These are phyloP conservation scores for Ophiodon elongatus DNA, from an alignment of 2,113 vertebrate species.

Conservation along the genomic window DNA sequence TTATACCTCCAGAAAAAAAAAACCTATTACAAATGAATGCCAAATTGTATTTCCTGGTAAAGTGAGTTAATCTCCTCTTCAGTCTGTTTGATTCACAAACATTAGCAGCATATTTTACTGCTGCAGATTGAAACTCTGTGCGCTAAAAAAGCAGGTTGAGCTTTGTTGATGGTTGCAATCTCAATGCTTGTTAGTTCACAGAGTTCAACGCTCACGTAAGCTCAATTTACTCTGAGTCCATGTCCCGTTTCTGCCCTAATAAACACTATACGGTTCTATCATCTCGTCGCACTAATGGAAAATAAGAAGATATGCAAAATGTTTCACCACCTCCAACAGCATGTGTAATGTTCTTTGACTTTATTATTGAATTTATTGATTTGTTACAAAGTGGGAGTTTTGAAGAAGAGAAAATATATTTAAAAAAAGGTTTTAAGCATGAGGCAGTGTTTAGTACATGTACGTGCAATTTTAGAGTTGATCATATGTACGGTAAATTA, in stretches of 20 bases:
- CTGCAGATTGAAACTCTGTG: background rate
- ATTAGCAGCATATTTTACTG: background rate
- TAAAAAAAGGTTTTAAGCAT: background rate
- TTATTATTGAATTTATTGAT: too few species aligned
- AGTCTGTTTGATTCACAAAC: background rate
- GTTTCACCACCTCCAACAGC: background rate
- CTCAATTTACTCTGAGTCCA: background rate
- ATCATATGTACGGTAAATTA: background rate
- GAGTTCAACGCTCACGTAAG: background rate
- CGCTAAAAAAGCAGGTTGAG: background rate
- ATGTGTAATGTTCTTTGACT: background rate
- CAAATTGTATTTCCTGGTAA: too few species aligned
- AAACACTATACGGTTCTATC: background rate
- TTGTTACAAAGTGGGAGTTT: background rate
- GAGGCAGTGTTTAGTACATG: background rate
- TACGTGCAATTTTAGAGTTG: background rate
- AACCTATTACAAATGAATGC: background rate
- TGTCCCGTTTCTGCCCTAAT: background rate
- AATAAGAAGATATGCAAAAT: background rate
- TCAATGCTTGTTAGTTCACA: background rate
- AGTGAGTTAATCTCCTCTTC: background rate
- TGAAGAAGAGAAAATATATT: background rate
- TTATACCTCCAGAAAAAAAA: background rate
- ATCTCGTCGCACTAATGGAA: background rate
- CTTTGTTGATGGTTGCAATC: background rate